Percentiles rank a stretch among this genome's conserved stretches.
Evolutionary conservation across 1,140 invertebrate species (phyloP).

Genomic region (Zaprionus lachaisei): DNA sequence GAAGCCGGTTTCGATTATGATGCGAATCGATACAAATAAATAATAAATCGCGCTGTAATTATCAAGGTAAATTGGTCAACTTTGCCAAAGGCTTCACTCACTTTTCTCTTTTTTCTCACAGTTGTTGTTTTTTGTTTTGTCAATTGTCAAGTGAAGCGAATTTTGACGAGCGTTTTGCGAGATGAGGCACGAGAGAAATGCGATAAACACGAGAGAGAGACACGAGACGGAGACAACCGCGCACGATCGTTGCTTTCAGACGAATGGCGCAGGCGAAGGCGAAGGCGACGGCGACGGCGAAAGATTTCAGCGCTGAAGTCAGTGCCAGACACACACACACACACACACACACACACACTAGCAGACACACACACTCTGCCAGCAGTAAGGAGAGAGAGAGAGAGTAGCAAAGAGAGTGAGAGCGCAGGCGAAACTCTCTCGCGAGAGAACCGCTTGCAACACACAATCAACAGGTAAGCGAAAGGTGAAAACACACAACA

Average conservation of each 20-base stretch:
- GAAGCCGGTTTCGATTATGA: slow-evolving; percentile 37
- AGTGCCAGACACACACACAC: slow-evolving; percentile 37
- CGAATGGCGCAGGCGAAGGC: slow-evolving; percentile 55
- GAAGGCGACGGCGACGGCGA: slow-evolving; percentile 38
- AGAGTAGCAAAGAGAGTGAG: neutral
- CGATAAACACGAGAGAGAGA: slow-evolving; percentile 12
- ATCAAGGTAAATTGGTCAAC: neutral
- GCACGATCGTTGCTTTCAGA: slow-evolving; percentile 71
- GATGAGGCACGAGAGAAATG: slow-evolving; percentile 12
- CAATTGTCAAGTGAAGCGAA: slow-evolving; percentile 7
- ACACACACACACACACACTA: slow-evolving; percentile 21
- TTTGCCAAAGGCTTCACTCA: neutral
- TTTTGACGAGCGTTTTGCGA: neutral
- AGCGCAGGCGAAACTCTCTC: neutral
- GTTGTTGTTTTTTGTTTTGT: neutral
- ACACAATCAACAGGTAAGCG: slow-evolving; percentile 7
- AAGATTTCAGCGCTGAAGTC: slow-evolving; percentile 46
- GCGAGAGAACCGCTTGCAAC: neutral
- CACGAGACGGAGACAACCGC: slow-evolving; percentile 43
- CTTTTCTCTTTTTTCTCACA: slow-evolving; percentile 6
- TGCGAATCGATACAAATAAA: neutral
- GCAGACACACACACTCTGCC: slow-evolving; percentile 12
- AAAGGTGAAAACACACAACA: slow-evolving; percentile 5
- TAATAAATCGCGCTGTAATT: neutral
- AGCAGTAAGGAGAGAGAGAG: neutral